Evolutionary conservation across 2,797 vertebrate species (phyloP), one percentile per base, ranked within the genome.

Genomic region (Pyrocephalus nanus): DNA sequence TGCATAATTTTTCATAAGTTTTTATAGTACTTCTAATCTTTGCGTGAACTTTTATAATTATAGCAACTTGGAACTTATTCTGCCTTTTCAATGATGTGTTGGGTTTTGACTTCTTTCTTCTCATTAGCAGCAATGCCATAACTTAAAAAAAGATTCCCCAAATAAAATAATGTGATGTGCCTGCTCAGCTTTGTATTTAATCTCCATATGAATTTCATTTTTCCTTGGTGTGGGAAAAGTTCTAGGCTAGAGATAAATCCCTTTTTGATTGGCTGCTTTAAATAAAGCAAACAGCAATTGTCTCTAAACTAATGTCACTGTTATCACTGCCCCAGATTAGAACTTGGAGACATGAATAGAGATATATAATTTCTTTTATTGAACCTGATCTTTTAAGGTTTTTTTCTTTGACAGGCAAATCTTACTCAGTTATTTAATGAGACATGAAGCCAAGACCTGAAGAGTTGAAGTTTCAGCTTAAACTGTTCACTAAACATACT

Each of bases 281-380:
- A 85, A 74, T 92, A 88, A 88, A 93, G 76, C 70, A 88, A 84
- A 84, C 51, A 93, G n/a, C 30, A 43, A 5, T 70, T 93, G 70
- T 70, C 90, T 83, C 47, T 51, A 58, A 84, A 40, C 14, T 71
- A 23, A 47, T 93, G 71, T 73, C 72, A 60, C 38, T 88, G 66
- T 65, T 91, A 86, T 90, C 82, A 26, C 21, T 77, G 48, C 38
- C 67, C 58, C 65, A 75, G 42, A 90, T 90, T 43, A 80, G 72
- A 95, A 90, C 4, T 71, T 38, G 53, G 48, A 81, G 90, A 36
- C 45, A 29, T 65, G 15, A 50, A 66, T 79, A 30, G 65, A 77
- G 57, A 61, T 60, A 18, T 0, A 45, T 48, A 2, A 34, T 85
- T 79, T 50, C 38, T 89, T 64, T 53, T 34, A 16, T 11, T 54